Evolutionary conservation across 2,888 invertebrate species (phyloP).

Genomic region (Synergus umbraculus): DNA sequence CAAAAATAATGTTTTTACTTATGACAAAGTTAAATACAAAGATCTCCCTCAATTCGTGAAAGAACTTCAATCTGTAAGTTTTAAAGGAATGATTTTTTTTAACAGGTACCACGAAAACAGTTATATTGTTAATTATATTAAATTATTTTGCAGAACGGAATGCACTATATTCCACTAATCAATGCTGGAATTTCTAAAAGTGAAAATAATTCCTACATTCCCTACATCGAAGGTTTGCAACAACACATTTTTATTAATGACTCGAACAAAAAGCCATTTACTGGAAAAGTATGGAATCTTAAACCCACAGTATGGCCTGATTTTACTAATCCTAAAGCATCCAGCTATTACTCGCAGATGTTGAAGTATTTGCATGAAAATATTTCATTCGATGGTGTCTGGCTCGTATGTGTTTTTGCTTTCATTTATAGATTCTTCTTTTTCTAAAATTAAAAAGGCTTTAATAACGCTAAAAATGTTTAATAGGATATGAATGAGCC

Average conservation of each 20-base stretch:
- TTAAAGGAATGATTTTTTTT: background rate
- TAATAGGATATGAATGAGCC: constrained; percentile 92
- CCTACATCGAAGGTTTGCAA: constrained; percentile 86
- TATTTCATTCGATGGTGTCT: constrained; percentile 88
- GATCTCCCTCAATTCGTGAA: constrained; percentile 85
- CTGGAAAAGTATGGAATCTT: constrained; percentile 88
- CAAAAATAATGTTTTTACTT: constrained; percentile 88
- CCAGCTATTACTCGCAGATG: constrained; percentile 87
- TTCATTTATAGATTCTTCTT: background rate
- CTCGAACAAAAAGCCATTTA: constrained; percentile 80
- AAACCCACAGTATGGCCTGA: constrained; percentile 88
- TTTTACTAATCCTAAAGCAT: constrained; percentile 86
- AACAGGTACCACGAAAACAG: background rate
- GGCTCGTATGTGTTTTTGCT: constrained; percentile 83
- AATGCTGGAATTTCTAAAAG: constrained; percentile 89
- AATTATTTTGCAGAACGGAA: constrained; percentile 79
- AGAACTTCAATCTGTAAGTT: constrained; percentile 80
- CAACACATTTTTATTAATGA: constrained; percentile 87
- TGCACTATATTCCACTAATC: constrained; percentile 87
- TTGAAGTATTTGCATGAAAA: constrained; percentile 82
- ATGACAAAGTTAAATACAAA: constrained; percentile 81
- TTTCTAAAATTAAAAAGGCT: background rate
- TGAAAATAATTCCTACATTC: constrained; percentile 83
- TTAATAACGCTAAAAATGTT: background rate
- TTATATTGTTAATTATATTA: background rate